phyloP scores from a whole-genome alignment of 2,888 invertebrate genomes.

The Cephus pygmeus region DNA sequence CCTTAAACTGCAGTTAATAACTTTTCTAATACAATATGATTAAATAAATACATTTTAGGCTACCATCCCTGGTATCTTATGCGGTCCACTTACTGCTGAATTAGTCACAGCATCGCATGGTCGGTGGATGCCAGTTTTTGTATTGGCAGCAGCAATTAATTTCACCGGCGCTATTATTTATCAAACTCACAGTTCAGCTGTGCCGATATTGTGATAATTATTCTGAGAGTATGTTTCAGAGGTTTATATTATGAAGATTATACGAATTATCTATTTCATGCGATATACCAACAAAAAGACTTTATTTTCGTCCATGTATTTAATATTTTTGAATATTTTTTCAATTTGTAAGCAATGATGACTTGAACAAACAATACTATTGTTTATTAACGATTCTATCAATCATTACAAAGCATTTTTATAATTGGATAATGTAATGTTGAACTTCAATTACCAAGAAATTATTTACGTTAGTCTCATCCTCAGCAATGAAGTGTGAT shows the following conservation, averaged over 20 bases:
- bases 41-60: conserved; percentile 66
- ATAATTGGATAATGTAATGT: no score
- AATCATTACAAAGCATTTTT: no score
- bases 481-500: no score
- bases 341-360: no score
- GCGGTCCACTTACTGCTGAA: conserved; percentile 82
- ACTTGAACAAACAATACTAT: no score
- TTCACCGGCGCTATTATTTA: conserved; percentile 79
- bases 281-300: no score
- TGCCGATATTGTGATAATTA: conserved; percentile 70
- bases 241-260: neutral
- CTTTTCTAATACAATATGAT: neutral
- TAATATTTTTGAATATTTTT: neutral
- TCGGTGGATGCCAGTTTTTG: conserved; percentile 80
- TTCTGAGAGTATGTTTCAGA: neutral
- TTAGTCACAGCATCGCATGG: conserved; percentile 77
- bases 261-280: neutral
- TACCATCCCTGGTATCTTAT: conserved; percentile 80
- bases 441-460: no score
- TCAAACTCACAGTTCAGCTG: conserved; percentile 78
- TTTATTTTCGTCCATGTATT: neutral
- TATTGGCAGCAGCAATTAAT: conserved; percentile 78
- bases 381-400: no score
- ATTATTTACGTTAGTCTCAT: no score
- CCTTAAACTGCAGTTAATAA: neutral